Base-by-base conservation (phyloP, 53 echinoderm and acorn worm genomes). In the Stichopus horrens region DNA sequence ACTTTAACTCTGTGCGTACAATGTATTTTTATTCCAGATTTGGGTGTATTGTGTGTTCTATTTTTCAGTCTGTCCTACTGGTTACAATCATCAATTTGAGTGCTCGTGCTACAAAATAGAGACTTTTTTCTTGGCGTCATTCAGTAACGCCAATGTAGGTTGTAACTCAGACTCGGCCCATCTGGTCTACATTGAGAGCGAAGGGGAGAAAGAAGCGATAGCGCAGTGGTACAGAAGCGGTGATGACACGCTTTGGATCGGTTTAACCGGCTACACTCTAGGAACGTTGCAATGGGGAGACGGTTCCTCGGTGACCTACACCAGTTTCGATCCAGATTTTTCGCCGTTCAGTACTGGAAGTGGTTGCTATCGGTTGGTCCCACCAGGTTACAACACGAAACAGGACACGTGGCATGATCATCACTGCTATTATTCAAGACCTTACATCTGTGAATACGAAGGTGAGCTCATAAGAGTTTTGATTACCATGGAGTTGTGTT, bases 51-150 rank as follows among this genome's bases (percentile, higher is more conserved):
- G 7, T 53, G 54, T 52, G 16, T 52, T 16, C 23, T 23, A 37
- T 7, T 52, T 77, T 19, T 5, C 18, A 79, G 79, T 8, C 16
- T 79, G 79, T 53, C 79, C 79, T 13, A 5, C 52, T 13, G 54
- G 9, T 79, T 79, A 54, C 19, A 54, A 5, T 4, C 7, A 2
- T 55, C 53, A 79, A 13, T 79, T 54, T 55, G 54, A 79, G 54
- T 79, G 79, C 18, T 79, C 79, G 4, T 79, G 79, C 18, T 79
- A 79, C 54, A 79, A 53, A 79, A 16, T 79, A 79, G 54, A 54
- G 19, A 55, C 16, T 19, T 79, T 5, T 52, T 52, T 52, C 52
- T 0, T 18, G n/a, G 53, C 54, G 18, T 8, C 16, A n/a, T 54
- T 53, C 10, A 54, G n/a, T 53, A 7, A 11, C 19, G 79, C 79